Percentiles rank a stretch among this genome's conserved stretches.
These are phyloP conservation scores for Euphysa ruthae DNA, from an alignment of 30 jellyfish, hydroid and myxozoan genomes.

Conservation along the genomic window DNA sequence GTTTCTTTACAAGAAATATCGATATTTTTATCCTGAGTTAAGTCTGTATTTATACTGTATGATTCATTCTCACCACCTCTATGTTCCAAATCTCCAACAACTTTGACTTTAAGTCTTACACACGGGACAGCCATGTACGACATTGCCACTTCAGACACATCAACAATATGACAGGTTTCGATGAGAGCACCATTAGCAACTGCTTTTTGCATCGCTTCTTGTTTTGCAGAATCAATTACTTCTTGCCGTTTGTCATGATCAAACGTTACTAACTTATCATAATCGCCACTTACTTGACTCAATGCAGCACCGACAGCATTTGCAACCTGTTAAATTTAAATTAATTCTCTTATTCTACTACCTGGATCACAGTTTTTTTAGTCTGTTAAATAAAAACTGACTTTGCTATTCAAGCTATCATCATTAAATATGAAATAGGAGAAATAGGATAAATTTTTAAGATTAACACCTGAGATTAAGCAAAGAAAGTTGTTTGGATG, in stretches of 20 bases:
- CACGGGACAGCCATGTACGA: constrained; percentile 36
- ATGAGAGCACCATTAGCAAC: constrained; percentile 36
- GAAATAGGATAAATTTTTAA: no score
- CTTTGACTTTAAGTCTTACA: constrained; percentile 32
- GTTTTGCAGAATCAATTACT: constrained; percentile 20
- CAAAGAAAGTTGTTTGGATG: no score
- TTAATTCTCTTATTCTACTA: no score
- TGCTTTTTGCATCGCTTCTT: constrained; percentile 32
- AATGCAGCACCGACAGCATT: constrained; percentile 77
- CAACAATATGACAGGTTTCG: constrained; percentile 24
- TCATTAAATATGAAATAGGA: no score
- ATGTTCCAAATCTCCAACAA: constrained; percentile 42
- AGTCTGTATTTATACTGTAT: no score
- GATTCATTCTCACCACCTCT: no score
- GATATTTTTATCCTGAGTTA: neutral
- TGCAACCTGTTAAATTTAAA: no score
- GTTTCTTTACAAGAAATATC: neutral
- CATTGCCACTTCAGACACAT: constrained; percentile 12
- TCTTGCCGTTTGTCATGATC: neutral
- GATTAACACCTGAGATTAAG: no score
- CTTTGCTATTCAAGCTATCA: no score
- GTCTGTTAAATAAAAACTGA: no score
- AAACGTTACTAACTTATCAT: constrained; percentile 36
- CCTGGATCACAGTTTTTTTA: no score
- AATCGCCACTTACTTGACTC: constrained; percentile 49